Evolutionary conservation across 1,140 invertebrate species (phyloP), one percentile per base, ranked within the genome.

Genomic region (Triops longicaudatus): DNA sequence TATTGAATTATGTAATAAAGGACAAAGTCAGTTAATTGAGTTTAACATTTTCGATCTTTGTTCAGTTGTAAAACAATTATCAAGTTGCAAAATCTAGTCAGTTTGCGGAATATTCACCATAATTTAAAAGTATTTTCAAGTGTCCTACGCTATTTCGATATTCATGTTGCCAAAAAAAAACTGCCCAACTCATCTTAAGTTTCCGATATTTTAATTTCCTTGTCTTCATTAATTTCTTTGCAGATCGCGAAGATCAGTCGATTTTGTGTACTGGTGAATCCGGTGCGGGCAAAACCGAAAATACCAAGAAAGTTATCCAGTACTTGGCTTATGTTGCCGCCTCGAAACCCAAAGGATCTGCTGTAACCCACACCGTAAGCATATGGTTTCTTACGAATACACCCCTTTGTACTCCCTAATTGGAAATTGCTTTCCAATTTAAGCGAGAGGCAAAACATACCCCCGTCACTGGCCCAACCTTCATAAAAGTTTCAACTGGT

Each of bases 271-370:
- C 98, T 74, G 98, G 98, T 81, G 98, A 99, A 86, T 99, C 97
- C n/a, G 98, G 98, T 81, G 98, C 98, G 80, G 98, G 98, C 79
- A 99, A 99, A 88, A 99, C 98, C 26, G 98, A 99, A 85, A 99
- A 99, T 85, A 99, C 98, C 72, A 99, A 99, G 87, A 99, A 99
- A 90, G 98, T 99, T 42, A 99, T 99, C 83, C 98, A 99, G 86
- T 99, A 99, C 88, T 88, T 99, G 83, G 97, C 97, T 2, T 98
- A 96, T 86, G 97, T 99, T 44, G 97, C 97, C 80, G 96, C 97
- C 14, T 98, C 96, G 11, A 97, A 97, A 85, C 93, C 94, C 74
- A 95, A 95, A 86, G 91, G 63, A 11, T 78, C 82, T 27, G 81
- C 83, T 22, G 83, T 86, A 11, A 83, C 87, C 71, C 87, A 95